A percentile compares a stretch with the other conserved stretches of the same genome.
These are phyloP conservation scores for Cyprinodon tularosa DNA, from an alignment of 2,113 vertebrate species.

Conservation along the genomic window DNA sequence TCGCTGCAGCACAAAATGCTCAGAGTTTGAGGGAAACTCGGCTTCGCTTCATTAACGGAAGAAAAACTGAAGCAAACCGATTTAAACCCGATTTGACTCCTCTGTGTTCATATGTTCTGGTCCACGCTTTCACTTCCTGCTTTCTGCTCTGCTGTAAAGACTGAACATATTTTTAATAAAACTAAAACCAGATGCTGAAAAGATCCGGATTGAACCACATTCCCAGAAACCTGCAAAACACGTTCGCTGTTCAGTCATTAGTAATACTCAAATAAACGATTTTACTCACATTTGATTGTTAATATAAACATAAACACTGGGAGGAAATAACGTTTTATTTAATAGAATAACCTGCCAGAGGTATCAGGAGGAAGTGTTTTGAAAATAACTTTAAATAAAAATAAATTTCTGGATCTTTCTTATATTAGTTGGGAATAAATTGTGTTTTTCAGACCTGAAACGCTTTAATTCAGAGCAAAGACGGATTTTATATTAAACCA, in stretches of 20 bases:
- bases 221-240: neutral
- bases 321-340: neutral
- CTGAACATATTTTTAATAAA: neutral
- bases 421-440: neutral
- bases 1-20: no score
- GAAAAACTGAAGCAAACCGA: neutral
- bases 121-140: no score
- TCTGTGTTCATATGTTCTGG: no score
- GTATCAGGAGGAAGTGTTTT: neutral
- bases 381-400: no score
- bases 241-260: neutral
- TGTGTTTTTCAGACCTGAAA: no score
- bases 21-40: no score
- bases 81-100: neutral
- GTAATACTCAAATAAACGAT: neutral
- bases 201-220: no score
- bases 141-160: neutral
- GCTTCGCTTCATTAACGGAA: no score
- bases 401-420: neutral
- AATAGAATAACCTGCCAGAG: neutral
- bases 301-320: neutral
- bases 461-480: neutral
- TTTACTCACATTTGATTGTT: neutral
- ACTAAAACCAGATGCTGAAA: neutral
- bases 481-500: no score